Percentiles rank a stretch among this genome's conserved stretches.
Evolutionary conservation across 1,140 invertebrate genomes (phyloP).

Genomic region (Argopecten irradians): DNA sequence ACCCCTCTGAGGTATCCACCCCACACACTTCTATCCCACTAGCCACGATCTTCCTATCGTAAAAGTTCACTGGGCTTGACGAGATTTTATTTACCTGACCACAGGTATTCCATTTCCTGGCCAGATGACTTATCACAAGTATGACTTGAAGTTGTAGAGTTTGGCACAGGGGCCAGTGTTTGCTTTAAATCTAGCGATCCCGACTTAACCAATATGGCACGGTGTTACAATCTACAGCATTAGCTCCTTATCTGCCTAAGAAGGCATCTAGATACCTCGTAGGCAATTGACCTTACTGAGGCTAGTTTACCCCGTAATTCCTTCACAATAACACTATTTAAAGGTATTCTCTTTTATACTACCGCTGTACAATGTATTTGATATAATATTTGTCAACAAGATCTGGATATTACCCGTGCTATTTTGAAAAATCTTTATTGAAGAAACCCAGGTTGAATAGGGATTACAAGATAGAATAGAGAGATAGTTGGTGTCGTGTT

Average conservation of each 20-base stretch:
- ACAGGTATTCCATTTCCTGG: conserved; percentile 20
- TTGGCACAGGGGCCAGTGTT: not conserved
- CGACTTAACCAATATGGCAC: not conserved
- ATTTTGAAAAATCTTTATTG: conserved; percentile 19
- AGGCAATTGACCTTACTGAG: not conserved
- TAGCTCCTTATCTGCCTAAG: not conserved
- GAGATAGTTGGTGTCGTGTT: not conserved
- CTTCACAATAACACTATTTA: not conserved
- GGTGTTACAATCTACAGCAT: not conserved
- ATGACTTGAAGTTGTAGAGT: not conserved
- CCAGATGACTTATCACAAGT: conserved; percentile 21
- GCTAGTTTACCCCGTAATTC: not conserved
- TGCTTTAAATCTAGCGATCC: not conserved
- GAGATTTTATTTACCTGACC: conserved; percentile 21
- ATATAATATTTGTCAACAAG: conserved; percentile 23
- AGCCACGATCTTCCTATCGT: not conserved
- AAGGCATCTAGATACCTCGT: not conserved
- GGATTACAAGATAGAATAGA: not conserved
- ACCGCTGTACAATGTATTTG: not conserved
- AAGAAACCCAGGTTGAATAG: not conserved
- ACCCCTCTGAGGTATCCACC: not conserved
- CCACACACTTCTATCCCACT: not conserved
- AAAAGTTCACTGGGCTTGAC: conserved; percentile 15
- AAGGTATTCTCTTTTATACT: not conserved
- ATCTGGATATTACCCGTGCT: not conserved